Evolutionary conservation across 2,888 invertebrate species (phyloP), one percentile per base, ranked within the genome.

Genomic region (Argyresthia goedartella): DNA sequence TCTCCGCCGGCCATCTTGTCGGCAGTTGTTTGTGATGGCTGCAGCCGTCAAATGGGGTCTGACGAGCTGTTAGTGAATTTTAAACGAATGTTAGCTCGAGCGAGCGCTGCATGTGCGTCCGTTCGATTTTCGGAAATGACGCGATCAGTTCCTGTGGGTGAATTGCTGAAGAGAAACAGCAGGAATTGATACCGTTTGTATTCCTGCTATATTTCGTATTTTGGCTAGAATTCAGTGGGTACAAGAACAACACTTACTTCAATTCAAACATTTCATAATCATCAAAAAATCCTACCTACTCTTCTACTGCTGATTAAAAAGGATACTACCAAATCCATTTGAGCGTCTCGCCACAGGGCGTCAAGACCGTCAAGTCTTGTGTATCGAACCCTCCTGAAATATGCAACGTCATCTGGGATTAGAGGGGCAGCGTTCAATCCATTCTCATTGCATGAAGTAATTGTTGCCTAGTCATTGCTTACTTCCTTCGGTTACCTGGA

Each of bases 21-120:
- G 55, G 53, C 59, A 57, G 56, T 56, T 59, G 57, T 56, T 56
- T 58, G 58, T 58, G 56, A 63, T 61, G 59, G 57, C 54, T 55
- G 61, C 53, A 58, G 54, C 59, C 61, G 59, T 59, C 62, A 65
- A 65, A 60, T 60, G 58, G 59, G 57, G 59, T 58, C 56, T 54
- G 56, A 56, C 53, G 54, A 51, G 25, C 45, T 35, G 51, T 52
- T 52, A 54, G 46, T 50, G 52, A 43, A 50, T 51, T 47, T 35
- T 42, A 41, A 50, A 50, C 42, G 35, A 48, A 48, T 13, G 48
- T 39, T 48, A 43, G 42, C 39, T 36, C 25, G 36, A n/a, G 41
- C 46, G n/a, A n/a, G n/a, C 46, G 50, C n/a, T 47, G 43, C 49
- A 36, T 45, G 35, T 46, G 50, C 45, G 47, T n/a, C 36, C 44